Percentiles rank a stretch among this genome's conserved stretches.
Conservation (phyloP, 2,113 vertebrate genomes). For the Syrrhaptes paradoxus region DNA sequence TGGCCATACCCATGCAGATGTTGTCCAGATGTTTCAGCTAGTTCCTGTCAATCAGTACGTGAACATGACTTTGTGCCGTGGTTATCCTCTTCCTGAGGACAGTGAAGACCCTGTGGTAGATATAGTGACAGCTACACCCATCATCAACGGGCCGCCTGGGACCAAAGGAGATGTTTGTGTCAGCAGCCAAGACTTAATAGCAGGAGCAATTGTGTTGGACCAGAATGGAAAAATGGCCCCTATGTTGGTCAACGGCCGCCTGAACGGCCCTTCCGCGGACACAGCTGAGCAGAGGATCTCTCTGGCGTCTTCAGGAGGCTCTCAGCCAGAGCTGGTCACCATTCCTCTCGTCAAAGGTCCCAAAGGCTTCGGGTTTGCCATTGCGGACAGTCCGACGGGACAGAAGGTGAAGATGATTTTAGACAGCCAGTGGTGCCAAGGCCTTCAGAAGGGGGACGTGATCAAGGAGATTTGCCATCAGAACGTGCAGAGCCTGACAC, state of each 20-base stretch:
- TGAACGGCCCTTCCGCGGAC: conserved; percentile 76
- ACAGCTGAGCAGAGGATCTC: conserved; percentile 75
- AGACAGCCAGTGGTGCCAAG: conserved; percentile 97
- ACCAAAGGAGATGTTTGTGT: conserved; percentile 75
- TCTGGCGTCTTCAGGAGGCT: conserved; percentile 80
- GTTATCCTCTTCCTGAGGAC: conserved; percentile 96
- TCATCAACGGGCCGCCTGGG: conserved; percentile 78
- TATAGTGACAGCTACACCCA: conserved; percentile 79
- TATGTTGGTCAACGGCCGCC: conserved; percentile 79
- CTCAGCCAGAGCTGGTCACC: conserved; percentile 92
- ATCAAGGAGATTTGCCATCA: conserved; percentile 97
- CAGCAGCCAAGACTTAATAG: conserved; percentile 79
- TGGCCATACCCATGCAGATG: conserved; percentile 96
- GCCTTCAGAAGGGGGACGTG: conserved; percentile 93
- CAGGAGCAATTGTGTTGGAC: conserved; percentile 72
- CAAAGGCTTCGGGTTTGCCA: conserved; percentile 95
- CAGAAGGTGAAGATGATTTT: conserved; percentile 99
- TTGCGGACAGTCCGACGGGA: conserved; percentile 92
- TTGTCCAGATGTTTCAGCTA: conserved; percentile 98
- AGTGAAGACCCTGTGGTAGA: conserved; percentile 81
- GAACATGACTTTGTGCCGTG: conserved; percentile 93
- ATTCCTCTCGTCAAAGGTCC: conserved; percentile 93
- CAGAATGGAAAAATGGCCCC: conserved; percentile 78
- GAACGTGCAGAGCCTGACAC: conserved; percentile 92
- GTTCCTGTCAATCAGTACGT: conserved; percentile 93